These are phyloP conservation scores for Labia minor DNA, from an alignment of 2,888 invertebrate genomes.

Conservation along the genomic window DNA sequence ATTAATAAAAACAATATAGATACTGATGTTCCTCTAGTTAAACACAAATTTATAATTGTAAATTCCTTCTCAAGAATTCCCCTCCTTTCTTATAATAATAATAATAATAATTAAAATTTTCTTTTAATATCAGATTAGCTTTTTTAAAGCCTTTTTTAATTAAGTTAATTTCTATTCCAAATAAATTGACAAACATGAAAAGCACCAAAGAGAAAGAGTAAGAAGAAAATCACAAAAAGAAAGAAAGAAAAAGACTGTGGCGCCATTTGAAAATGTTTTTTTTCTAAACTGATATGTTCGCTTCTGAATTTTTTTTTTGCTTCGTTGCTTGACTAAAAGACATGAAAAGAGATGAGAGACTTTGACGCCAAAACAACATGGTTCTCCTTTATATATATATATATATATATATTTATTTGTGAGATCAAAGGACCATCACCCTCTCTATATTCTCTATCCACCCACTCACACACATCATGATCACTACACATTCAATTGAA, in stretches of 20 bases:
- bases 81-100: too few relatives aligned
- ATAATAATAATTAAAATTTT: too few relatives aligned
- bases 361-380: conserved; percentile 8
- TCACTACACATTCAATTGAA: background rate
- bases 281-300: background rate
- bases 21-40: too few relatives aligned
- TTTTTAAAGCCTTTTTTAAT: background rate
- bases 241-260: background rate
- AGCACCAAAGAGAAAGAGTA: too few relatives aligned
- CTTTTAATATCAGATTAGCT: too few relatives aligned
- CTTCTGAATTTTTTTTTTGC: background rate
- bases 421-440: background rate
- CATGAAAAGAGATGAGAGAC: background rate
- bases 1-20: too few relatives aligned
- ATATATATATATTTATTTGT: too few relatives aligned
- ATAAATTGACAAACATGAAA: background rate
- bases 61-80: too few relatives aligned
- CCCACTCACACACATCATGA: too few relatives aligned
- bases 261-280: background rate
- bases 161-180: background rate
- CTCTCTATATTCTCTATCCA: too few relatives aligned
- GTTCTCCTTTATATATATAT: background rate
- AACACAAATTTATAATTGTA: too few relatives aligned
- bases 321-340: too few relatives aligned
- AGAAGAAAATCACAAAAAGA: background rate